Percentiles rank a stretch among this genome's conserved stretches.
Evolutionary conservation across 2,888 invertebrate species (phyloP).

Genomic region (Perizoma affinitatum): DNA sequence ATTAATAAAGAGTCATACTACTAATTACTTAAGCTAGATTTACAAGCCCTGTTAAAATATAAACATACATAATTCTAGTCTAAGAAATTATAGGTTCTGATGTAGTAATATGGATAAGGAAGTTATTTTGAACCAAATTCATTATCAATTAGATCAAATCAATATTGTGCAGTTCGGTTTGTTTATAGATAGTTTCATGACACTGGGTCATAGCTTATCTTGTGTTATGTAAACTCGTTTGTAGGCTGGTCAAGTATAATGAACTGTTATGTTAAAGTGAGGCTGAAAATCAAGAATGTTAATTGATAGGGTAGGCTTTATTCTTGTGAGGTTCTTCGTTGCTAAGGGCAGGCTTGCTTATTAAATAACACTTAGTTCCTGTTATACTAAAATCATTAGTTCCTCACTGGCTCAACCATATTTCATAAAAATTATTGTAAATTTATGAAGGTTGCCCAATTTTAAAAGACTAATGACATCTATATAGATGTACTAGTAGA

Average conservation of each 20-base stretch:
- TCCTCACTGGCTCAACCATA: too few species aligned
- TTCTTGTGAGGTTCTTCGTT: not conserved
- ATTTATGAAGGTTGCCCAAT: too few species aligned
- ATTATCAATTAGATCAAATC: constrained; percentile 15
- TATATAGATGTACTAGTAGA: too few species aligned
- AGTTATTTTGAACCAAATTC: constrained; percentile 8
- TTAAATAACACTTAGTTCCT: too few species aligned
- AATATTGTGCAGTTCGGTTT: constrained; percentile 12
- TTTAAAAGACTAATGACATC: too few species aligned
- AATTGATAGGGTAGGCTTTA: not conserved
- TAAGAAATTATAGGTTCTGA: not conserved
- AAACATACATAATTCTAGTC: not conserved
- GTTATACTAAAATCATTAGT: too few species aligned
- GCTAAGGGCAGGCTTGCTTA: too few species aligned
- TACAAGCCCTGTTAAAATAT: not conserved
- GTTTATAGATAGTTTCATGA: constrained; percentile 3
- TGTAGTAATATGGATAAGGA: not conserved
- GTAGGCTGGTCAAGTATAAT: constrained; percentile 8
- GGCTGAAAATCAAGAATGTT: too few species aligned
- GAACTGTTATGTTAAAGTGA: not conserved
- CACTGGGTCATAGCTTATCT: constrained; percentile 21
- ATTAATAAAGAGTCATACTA: too few species aligned
- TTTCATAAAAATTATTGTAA: too few species aligned
- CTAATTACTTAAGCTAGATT: too few species aligned
- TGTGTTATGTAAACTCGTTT: constrained; percentile 9